Percentiles rank a stretch among this genome's conserved stretches.
Evolutionary conservation across 2,888 invertebrate species (phyloP).

Genomic region (Drosophila mulleri): DNA sequence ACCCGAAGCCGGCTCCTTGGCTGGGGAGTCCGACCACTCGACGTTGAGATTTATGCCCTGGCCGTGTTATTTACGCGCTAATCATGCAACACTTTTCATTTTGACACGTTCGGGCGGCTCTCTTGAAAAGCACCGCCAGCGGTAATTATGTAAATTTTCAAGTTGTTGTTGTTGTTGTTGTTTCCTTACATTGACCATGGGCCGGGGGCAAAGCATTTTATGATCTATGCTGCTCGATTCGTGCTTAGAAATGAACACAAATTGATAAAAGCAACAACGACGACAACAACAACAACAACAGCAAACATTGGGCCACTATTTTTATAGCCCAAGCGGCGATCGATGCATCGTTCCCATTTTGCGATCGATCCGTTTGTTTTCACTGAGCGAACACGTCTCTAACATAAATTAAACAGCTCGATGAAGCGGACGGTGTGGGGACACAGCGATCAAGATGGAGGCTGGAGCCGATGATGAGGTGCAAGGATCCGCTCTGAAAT

Average conservation of each 20-base stretch:
- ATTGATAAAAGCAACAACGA: constrained; percentile 68
- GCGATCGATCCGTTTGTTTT: constrained; percentile 57
- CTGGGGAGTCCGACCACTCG: constrained; percentile 20
- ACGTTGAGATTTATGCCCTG: constrained; percentile 68
- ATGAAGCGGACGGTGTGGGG: neutral
- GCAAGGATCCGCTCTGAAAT: constrained; percentile 50
- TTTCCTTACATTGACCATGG: constrained; percentile 50
- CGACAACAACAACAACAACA: constrained; percentile 12
- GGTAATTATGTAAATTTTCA: constrained; percentile 79
- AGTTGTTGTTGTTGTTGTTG: constrained; percentile 17
- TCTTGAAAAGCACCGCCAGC: constrained; percentile 69
- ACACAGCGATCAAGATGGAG: neutral
- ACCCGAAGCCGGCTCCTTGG: constrained; percentile 31
- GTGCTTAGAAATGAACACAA: constrained; percentile 76
- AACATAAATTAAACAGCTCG: constrained; percentile 66
- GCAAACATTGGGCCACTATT: constrained; percentile 48
- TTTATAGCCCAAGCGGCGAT: constrained; percentile 61
- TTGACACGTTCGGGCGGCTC: constrained; percentile 76
- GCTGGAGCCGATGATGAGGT: constrained; percentile 10
- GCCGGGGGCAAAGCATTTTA: constrained; percentile 65
- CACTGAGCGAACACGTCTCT: constrained; percentile 71
- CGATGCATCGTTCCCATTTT: constrained; percentile 43
- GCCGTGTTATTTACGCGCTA: constrained; percentile 78
- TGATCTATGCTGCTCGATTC: constrained; percentile 71
- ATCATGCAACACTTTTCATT: constrained; percentile 84